Base-by-base conservation (phyloP, 1,140 invertebrate species). In the Leptopilina clavipes region DNA sequence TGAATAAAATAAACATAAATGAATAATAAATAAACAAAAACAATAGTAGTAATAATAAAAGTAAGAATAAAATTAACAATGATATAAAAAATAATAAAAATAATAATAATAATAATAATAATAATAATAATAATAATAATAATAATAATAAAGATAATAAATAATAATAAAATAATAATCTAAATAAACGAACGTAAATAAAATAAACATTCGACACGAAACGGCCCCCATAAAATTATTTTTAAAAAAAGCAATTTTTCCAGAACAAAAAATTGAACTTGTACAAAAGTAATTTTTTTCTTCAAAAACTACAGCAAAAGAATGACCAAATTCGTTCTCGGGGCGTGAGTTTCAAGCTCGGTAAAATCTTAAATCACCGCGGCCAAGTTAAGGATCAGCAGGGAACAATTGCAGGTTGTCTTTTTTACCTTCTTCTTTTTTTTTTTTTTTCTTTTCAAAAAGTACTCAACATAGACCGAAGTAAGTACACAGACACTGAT, bases 371-470 rank as follows among this genome's bases (percentile, higher is more conserved):
- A 52, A 52, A 52, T 52, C 48, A 17, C 48, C 48, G 48, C 48
- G 48, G n/a, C 48, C n/a, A 52, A 52, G 48, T 52, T 52, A 52
- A 52, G 48, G 48, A 52, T 52, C 48, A 52, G 48, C 48, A 52
- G 17, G 48, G 54, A 59, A 22, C 54, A 59, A 59, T 59, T 59
- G 54, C 54, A 52, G 48, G 48, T 65, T 31, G 14, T 31, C 56
- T 31, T 65, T 65, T 65, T 31, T 65, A 31, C 12, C 8, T 31
- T 31, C 3, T 10, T 65, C 31, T 31, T n/a, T 40, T 14, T 45
- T 5, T 31, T 5, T 31, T 31, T 31, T 5, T 31, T 5, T 31
- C 25, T 45, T 40, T 48, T 48, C 19, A 19, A 65, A 65, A 65
- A 65, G 56, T 65, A 25, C 56, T 65, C 56, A 14, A 18, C 6